Evolutionary conservation across 2,888 invertebrate genomes (phyloP).

Genomic region (Tetranychus piercei): DNA sequence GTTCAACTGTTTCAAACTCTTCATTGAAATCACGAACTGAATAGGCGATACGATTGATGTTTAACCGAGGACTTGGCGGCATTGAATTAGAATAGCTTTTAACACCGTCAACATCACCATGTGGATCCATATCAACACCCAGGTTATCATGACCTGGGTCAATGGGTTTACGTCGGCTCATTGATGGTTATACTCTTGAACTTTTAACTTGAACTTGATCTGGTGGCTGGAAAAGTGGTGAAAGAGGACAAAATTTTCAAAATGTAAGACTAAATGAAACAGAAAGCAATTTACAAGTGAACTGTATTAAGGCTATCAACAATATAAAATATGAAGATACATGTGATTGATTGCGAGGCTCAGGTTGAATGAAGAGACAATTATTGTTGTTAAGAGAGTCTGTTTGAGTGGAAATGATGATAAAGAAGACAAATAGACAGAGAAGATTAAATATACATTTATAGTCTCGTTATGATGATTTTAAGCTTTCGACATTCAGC

Average conservation of each 20-base stretch:
- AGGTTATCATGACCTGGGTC: neutral
- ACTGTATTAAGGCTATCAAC: neutral
- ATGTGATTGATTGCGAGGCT: neutral
- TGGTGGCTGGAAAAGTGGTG: neutral
- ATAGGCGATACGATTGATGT: slow-evolving; percentile 8
- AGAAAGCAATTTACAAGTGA: neutral
- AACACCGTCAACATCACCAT: neutral
- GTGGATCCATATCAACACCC: slow-evolving; percentile 7
- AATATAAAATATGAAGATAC: neutral
- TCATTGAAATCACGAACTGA: neutral
- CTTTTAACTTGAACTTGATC: neutral
- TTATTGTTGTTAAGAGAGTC: neutral
- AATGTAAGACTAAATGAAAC: neutral
- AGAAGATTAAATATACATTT: neutral
- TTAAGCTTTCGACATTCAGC: neutral
- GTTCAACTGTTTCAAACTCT: slow-evolving; percentile 1
- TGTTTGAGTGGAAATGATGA: neutral
- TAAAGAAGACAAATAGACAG: slow-evolving; percentile 2
- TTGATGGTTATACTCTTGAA: neutral
- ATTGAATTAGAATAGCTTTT: neutral
- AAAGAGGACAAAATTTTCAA: neutral
- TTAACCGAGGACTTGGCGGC: slow-evolving; percentile 3
- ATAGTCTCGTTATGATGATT: neutral
- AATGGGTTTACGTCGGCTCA: neutral
- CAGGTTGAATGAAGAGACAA: neutral